These are phyloP conservation scores for Speoplatyrhinus poulsoni DNA, from an alignment of 2,113 vertebrate genomes.

Conservation along the genomic window DNA sequence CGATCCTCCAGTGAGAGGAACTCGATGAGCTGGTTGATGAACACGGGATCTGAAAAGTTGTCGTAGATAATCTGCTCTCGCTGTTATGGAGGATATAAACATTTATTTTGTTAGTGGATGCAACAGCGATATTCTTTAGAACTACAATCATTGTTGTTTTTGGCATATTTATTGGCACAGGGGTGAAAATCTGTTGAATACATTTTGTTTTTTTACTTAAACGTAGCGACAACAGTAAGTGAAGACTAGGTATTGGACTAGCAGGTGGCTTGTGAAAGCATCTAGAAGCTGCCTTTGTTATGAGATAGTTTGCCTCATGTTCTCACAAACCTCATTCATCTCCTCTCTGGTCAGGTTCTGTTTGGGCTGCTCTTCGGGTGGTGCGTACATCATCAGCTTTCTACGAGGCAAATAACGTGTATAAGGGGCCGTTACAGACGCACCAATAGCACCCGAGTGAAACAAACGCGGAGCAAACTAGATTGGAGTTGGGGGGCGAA, in stretches of 20 bases:
- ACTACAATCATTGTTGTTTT: too few relatives aligned
- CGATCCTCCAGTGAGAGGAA: slow-evolving; percentile 97
- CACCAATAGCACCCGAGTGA: not conserved
- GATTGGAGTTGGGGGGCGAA: not conserved
- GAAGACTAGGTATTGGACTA: too few relatives aligned
- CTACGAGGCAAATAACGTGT: slow-evolving; percentile 61
- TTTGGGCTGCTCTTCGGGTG: slow-evolving; percentile 87
- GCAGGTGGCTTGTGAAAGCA: too few relatives aligned
- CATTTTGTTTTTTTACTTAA: too few relatives aligned
- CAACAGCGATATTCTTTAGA: too few relatives aligned
- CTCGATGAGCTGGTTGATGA: slow-evolving; percentile 92
- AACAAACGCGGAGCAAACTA: not conserved
- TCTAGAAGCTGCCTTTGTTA: not conserved
- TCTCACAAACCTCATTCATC: slow-evolving; percentile 84
- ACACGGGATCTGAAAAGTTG: slow-evolving; percentile 91
- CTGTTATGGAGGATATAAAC: slow-evolving; percentile 66
- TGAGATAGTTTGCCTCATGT: not conserved
- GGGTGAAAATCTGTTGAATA: too few relatives aligned
- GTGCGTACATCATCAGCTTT: slow-evolving; percentile 89
- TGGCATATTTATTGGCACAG: too few relatives aligned
- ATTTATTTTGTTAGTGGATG: not conserved
- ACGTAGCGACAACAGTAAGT: too few relatives aligned
- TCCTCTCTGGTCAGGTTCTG: slow-evolving; percentile 86
- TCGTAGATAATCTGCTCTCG: slow-evolving; percentile 93
- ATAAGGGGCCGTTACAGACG: not conserved